Percentiles rank a stretch among this genome's conserved stretches.
Conservation (phyloP, 1,140 invertebrate species). For the Ceratitis capitata region DNA sequence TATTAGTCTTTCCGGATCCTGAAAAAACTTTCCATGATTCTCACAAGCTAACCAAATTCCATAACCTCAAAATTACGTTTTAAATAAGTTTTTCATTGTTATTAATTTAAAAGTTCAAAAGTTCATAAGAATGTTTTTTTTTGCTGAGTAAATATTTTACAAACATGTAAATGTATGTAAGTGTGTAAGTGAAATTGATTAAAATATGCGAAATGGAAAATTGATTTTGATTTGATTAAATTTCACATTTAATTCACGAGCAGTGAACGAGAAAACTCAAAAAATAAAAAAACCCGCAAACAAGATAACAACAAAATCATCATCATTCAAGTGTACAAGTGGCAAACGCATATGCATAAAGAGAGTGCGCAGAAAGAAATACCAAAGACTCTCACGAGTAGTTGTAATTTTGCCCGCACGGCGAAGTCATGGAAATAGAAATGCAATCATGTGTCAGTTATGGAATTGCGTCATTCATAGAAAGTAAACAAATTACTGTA, state of each 20-base stretch:
- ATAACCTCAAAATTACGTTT: no score
- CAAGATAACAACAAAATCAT: not conserved
- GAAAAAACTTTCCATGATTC: no score
- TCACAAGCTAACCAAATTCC: no score
- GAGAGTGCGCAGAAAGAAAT: no score
- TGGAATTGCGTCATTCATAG: slow-evolving; percentile 28
- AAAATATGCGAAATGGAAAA: not conserved
- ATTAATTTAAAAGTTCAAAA: not conserved
- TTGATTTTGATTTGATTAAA: slow-evolving; percentile 37
- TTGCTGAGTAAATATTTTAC: not conserved
- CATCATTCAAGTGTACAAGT: not conserved
- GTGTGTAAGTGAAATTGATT: not conserved
- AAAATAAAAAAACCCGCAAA: not conserved
- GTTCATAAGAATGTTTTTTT: not conserved
- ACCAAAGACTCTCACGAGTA: no score
- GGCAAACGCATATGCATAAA: not conserved
- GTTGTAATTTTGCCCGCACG: not conserved
- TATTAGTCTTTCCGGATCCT: no score
- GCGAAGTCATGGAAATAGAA: slow-evolving; percentile 21
- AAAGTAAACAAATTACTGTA: slow-evolving; percentile 8
- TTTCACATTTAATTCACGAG: not conserved
- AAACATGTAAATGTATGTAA: not conserved
- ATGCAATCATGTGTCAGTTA: slow-evolving; percentile 22
- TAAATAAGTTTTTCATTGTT: no score
- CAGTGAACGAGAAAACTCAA: not conserved